phyloP scores from a whole-genome alignment of 2,113 vertebrate species.

The Tachysurus vachellii region DNA sequence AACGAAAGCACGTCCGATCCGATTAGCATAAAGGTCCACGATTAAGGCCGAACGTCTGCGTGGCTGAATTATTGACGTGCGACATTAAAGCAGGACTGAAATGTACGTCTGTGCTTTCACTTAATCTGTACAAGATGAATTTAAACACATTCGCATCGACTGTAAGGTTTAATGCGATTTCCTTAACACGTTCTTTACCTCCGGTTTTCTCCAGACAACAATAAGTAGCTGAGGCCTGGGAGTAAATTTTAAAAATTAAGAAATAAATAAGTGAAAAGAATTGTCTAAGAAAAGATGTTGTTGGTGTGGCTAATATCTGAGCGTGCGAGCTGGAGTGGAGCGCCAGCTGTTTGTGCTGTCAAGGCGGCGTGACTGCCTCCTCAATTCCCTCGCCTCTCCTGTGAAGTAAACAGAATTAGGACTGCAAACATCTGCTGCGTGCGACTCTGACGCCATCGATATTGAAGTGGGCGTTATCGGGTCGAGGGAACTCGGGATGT shows the following conservation, averaged over 20 bases:
- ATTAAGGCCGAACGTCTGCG: neutral
- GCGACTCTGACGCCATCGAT: constrained; percentile 30
- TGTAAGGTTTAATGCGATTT: neutral
- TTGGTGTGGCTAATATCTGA: constrained; percentile 44
- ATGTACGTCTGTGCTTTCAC: neutral
- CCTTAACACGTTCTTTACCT: neutral
- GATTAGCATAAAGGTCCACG: neutral
- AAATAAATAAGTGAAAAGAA: neutral
- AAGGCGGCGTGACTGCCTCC: constrained; percentile 41
- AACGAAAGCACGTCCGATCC: neutral
- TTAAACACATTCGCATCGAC: neutral
- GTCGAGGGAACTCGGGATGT: constrained; percentile 39
- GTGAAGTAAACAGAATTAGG: constrained; percentile 58
- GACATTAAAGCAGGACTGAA: neutral
- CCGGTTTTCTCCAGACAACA: neutral
- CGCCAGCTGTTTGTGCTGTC: constrained; percentile 55
- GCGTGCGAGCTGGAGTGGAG: constrained; percentile 30
- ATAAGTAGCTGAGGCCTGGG: constrained; percentile 13
- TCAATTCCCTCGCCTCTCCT: constrained; percentile 46
- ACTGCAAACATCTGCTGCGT: constrained; percentile 56
- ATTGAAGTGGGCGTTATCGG: constrained; percentile 53
- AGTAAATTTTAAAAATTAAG: neutral
- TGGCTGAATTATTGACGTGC: neutral
- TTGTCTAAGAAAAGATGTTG: neutral
- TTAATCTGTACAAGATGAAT: neutral